Conservation (phyloP, 2,888 invertebrate species). For the Venustoraphidia nigricollis region DNA sequence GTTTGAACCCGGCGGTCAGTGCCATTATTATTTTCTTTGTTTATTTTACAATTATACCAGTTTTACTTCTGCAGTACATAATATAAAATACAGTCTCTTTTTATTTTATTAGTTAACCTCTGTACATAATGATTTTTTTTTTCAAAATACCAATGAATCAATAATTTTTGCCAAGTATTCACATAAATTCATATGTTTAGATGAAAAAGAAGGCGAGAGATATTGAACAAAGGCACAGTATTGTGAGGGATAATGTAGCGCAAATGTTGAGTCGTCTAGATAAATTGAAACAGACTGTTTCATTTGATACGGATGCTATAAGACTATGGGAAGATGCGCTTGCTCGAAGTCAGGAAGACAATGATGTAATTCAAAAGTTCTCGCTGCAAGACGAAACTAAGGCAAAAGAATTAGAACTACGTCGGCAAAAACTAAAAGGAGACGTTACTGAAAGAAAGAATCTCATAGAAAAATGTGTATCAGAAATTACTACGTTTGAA, state of each 20-base stretch:
- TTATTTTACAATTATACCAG: too few relatives aligned
- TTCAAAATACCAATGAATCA: too few relatives aligned
- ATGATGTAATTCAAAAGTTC: slow-evolving; percentile 52
- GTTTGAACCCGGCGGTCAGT: too few relatives aligned
- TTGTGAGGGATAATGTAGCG: slow-evolving; percentile 28
- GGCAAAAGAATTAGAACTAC: slow-evolving; percentile 43
- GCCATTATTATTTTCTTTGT: too few relatives aligned
- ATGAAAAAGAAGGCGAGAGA: slow-evolving; percentile 31
- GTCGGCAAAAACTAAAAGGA: slow-evolving; percentile 31
- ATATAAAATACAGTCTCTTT: too few relatives aligned
- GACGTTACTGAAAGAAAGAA: slow-evolving; percentile 32
- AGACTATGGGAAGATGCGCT: slow-evolving; percentile 58
- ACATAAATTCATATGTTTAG: slow-evolving; percentile 16
- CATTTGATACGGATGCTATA: slow-evolving; percentile 50
- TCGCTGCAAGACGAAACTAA: slow-evolving; percentile 53
- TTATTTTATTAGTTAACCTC: too few relatives aligned
- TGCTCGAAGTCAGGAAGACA: slow-evolving; percentile 50
- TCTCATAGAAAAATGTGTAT: slow-evolving; percentile 28
- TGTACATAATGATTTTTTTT: too few relatives aligned
- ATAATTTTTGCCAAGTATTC: too few relatives aligned
- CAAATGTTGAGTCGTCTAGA: slow-evolving; percentile 43
- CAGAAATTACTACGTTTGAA: slow-evolving; percentile 38
- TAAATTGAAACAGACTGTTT: slow-evolving; percentile 44
- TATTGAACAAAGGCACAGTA: slow-evolving; percentile 31
- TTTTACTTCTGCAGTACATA: too few relatives aligned